Percentiles rank a stretch among this genome's conserved stretches.
Evolutionary conservation across 2,888 invertebrate species (phyloP).

Genomic region (Amphipoea oculea): DNA sequence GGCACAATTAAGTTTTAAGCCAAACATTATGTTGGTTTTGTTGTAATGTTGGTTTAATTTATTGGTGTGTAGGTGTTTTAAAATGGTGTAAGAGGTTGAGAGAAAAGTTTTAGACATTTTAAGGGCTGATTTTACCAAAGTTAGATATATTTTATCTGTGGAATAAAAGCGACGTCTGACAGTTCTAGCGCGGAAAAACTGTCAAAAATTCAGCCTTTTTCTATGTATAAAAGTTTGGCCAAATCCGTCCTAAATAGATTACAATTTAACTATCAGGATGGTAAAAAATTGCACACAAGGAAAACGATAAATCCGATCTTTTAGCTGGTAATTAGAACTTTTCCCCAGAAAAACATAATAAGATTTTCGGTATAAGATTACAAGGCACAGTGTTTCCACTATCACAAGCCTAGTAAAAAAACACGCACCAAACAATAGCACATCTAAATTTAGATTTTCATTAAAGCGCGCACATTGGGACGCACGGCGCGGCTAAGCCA

Average conservation of each 20-base stretch:
- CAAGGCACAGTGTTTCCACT: neutral
- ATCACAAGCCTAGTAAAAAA: neutral
- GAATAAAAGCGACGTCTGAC: neutral
- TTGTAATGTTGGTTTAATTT: neutral
- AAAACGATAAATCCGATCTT: too few relatives aligned
- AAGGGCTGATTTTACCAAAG: neutral
- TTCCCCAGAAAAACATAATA: neutral
- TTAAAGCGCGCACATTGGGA: constrained; percentile 59
- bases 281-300: neutral
- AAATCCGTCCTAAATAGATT: neutral
- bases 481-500: constrained; percentile 61
- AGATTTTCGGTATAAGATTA: neutral
- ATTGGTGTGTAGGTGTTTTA: neutral
- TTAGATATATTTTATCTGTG: neutral
- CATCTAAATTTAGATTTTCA: constrained; percentile 65
- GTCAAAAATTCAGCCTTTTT: neutral
- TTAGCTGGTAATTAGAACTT: neutral
- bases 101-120: neutral
- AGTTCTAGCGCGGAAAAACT: neutral
- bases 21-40: constrained; percentile 27
- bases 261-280: neutral
- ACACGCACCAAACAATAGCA: constrained; percentile 21
- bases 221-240: neutral
- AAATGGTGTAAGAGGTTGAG: neutral
- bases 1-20: constrained; percentile 54